Conservation (phyloP, 2,113 vertebrate genomes). For the Paedocypris sp. region DNA sequence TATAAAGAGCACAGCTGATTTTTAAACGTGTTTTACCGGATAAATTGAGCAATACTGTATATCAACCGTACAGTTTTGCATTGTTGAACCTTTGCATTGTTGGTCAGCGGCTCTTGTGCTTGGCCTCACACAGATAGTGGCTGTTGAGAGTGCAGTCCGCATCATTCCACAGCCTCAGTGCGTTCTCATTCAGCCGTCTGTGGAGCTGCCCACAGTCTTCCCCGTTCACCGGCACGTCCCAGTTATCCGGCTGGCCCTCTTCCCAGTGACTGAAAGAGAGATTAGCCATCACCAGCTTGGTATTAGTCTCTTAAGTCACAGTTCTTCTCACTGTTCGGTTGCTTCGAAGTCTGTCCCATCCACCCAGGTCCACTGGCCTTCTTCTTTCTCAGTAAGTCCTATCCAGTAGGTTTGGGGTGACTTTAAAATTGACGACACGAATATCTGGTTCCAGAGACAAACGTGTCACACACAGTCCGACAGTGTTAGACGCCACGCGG, state of each 20-base stretch:
- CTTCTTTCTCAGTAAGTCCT: conserved; percentile 32
- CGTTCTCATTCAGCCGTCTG: accelerated
- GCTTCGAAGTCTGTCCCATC: conserved; percentile 45
- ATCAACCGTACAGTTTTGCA: neutral
- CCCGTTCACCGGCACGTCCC: conserved; percentile 39
- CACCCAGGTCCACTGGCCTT: conserved; percentile 53
- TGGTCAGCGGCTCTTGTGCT: neutral
- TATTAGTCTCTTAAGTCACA: neutral
- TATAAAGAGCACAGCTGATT: no score
- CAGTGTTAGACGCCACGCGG: no score
- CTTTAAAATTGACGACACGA: neutral
- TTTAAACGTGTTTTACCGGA: neutral
- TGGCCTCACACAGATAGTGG: conserved; percentile 45
- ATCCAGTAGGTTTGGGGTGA: conserved; percentile 16
- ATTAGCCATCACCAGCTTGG: neutral
- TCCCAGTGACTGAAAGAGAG: conserved; percentile 47
- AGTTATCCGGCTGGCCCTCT: conserved; percentile 49
- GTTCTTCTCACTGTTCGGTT: conserved; percentile 24
- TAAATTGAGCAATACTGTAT: neutral
- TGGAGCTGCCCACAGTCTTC: conserved; percentile 58
- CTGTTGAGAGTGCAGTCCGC: conserved; percentile 32
- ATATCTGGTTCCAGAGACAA: conserved; percentile 18
- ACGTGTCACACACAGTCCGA: no score
- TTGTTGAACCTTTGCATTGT: neutral
- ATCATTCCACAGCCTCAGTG: conserved; percentile 48